Conservation (phyloP, 2,888 invertebrate genomes). For the Tholera decimalis region DNA sequence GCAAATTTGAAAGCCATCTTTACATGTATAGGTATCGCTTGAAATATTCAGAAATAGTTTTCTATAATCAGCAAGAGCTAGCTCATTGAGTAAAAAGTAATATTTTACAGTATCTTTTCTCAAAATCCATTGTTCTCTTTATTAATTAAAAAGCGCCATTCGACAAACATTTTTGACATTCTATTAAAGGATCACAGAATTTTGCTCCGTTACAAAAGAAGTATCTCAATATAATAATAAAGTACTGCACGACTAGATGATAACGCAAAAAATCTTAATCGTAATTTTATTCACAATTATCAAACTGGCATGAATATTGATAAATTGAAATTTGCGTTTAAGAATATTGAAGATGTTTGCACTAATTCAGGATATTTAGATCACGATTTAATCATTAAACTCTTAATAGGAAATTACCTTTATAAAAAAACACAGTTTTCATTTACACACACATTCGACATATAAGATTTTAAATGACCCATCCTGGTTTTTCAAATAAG, state of each 20-base stretch:
- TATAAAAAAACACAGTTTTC: conserved; percentile 4
- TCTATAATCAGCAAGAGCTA: no score
- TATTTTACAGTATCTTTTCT: background rate
- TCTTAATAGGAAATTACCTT: background rate
- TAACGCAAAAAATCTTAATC: conserved; percentile 33
- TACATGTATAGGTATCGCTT: conserved; percentile 3
- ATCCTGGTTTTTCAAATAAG: conserved; percentile 23
- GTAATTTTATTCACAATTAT: conserved; percentile 33
- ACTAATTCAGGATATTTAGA: conserved; percentile 31
- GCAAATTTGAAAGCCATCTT: conserved; percentile 31
- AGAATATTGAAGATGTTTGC: conserved; percentile 22
- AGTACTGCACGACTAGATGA: conserved; percentile 10
- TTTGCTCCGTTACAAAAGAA: conserved; percentile 15
- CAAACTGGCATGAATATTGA: conserved; percentile 34
- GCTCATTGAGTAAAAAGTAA: background rate
- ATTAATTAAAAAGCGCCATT: conserved; percentile 1
- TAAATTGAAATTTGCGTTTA: conserved; percentile 30
- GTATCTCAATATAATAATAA: conserved; percentile 26
- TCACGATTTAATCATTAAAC: conserved; percentile 16
- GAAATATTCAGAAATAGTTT: no score
- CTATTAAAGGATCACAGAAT: conserved; percentile 3
- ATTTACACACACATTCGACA: conserved; percentile 1
- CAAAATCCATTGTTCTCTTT: conserved; percentile 2
- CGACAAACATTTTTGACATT: background rate
- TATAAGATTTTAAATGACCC: conserved; percentile 17